These are phyloP conservation scores for Tigriopus californicus DNA, from an alignment of 2,888 invertebrate genomes.

Conservation along the genomic window DNA sequence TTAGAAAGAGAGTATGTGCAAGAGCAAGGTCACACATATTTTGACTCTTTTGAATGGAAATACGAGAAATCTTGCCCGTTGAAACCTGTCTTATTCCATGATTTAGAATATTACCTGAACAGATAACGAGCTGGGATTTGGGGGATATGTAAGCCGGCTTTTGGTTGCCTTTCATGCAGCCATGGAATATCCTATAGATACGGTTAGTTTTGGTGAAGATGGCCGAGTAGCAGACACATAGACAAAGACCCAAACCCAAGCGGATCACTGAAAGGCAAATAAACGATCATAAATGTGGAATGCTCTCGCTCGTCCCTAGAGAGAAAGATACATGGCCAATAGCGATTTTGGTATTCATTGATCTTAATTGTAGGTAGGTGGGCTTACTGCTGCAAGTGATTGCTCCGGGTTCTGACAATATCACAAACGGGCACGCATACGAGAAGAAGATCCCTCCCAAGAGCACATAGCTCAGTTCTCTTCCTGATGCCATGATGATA, in stretches of 20 bases:
- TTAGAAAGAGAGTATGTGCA: too few relatives aligned
- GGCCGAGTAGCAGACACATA: slow-evolving; percentile 43
- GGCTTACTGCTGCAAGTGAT: slow-evolving; percentile 33
- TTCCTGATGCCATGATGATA: slow-evolving; percentile 34
- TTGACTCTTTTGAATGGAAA: too few relatives aligned
- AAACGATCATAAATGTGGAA: neutral
- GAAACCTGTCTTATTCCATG: too few relatives aligned
- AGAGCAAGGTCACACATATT: too few relatives aligned
- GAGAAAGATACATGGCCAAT: neutral
- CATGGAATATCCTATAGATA: slow-evolving; percentile 42
- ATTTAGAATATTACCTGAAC: slow-evolving; percentile 24
- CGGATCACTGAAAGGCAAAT: slow-evolving; percentile 30
- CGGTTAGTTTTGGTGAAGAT: slow-evolving; percentile 46
- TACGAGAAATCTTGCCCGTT: too few relatives aligned
- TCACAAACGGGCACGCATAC: slow-evolving; percentile 41
- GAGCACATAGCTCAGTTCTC: slow-evolving; percentile 43
- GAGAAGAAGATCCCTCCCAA: slow-evolving; percentile 41
- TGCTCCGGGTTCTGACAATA: slow-evolving; percentile 38
- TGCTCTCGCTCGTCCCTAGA: neutral
- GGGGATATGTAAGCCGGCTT: slow-evolving; percentile 45
- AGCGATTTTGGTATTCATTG: too few relatives aligned
- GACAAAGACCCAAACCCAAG: slow-evolving; percentile 44
- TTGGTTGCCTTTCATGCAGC: slow-evolving; percentile 40
- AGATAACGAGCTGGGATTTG: slow-evolving; percentile 40
- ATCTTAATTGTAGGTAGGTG: too few relatives aligned